Percentiles rank a stretch among this genome's conserved stretches.
Evolutionary conservation across 2,113 vertebrate species (phyloP).

Genomic region (Taurulus bubalis): DNA sequence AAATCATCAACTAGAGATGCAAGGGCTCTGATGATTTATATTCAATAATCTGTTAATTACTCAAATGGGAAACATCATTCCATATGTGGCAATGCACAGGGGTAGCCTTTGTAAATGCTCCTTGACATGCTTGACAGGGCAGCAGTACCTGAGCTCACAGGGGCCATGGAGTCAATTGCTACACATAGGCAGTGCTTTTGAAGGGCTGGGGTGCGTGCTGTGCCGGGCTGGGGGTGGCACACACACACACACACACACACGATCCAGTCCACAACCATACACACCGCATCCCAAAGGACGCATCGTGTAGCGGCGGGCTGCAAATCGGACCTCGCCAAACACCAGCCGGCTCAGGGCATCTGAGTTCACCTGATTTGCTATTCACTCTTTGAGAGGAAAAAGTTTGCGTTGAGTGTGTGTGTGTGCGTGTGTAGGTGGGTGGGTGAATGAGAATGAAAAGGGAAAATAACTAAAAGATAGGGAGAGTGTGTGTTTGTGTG

Average conservation of each 20-base stretch:
- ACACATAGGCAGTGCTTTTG: slow-evolving; percentile 72
- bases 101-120: slow-evolving; percentile 56
- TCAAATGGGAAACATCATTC: slow-evolving; percentile 10
- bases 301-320: slow-evolving; percentile 6
- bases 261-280: slow-evolving; percentile 42
- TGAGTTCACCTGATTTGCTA: slow-evolving; percentile 48
- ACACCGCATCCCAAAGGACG: slow-evolving; percentile 57
- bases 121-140: slow-evolving; percentile 70
- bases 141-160: slow-evolving; percentile 70
- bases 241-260: slow-evolving; percentile 31
- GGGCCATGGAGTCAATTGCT: slow-evolving; percentile 79
- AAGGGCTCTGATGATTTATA: neutral
- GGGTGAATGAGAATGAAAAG: slow-evolving; percentile 27
- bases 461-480: slow-evolving; percentile 38
- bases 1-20: neutral
- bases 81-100: slow-evolving; percentile 33
- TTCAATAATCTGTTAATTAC: neutral
- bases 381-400: slow-evolving; percentile 14
- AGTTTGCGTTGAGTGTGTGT: slow-evolving; percentile 24
- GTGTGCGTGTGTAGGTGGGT: slow-evolving; percentile 2
- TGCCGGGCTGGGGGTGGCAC: slow-evolving; percentile 25
- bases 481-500: neutral
- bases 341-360: slow-evolving; percentile 23
- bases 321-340: slow-evolving; percentile 36
- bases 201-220: slow-evolving; percentile 61